Percentiles rank a stretch among this genome's conserved stretches.
Conservation (phyloP, 2,888 invertebrate genomes). For the Cepaea hortensis region DNA sequence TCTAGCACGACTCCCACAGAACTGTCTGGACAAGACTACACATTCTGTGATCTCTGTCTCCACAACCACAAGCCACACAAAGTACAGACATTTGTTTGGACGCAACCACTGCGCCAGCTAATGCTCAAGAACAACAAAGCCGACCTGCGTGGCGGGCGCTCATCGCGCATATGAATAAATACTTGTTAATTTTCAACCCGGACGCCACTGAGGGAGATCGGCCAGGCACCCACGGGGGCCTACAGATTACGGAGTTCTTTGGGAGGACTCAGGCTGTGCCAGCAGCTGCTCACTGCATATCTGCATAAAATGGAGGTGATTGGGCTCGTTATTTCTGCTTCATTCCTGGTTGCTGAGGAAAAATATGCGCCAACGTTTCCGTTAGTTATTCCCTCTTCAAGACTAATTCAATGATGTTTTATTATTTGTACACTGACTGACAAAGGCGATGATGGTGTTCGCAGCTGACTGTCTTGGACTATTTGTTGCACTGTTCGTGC, state of each 20-base stretch:
- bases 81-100: neutral
- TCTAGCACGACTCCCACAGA: neutral
- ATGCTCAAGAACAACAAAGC: constrained; percentile 26
- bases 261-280: neutral
- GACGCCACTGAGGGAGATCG: neutral
- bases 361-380: too few relatives aligned
- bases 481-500: too few relatives aligned
- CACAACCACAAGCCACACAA: neutral
- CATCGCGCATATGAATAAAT: constrained; percentile 25
- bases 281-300: constrained; percentile 6
- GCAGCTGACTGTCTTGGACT: too few relatives aligned
- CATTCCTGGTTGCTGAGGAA: neutral
- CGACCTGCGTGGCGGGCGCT: neutral
- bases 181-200: constrained; percentile 36
- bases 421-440: too few relatives aligned
- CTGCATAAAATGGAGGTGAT: neutral
- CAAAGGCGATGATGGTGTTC: too few relatives aligned
- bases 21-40: neutral
- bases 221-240: neutral
- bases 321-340: neutral
- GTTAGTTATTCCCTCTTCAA: too few relatives aligned
- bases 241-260: neutral
- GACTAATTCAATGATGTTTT: too few relatives aligned
- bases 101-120: neutral
- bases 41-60: too few relatives aligned